Conservation (phyloP, 2,888 invertebrate genomes). For the Napeogenes sylphis region DNA sequence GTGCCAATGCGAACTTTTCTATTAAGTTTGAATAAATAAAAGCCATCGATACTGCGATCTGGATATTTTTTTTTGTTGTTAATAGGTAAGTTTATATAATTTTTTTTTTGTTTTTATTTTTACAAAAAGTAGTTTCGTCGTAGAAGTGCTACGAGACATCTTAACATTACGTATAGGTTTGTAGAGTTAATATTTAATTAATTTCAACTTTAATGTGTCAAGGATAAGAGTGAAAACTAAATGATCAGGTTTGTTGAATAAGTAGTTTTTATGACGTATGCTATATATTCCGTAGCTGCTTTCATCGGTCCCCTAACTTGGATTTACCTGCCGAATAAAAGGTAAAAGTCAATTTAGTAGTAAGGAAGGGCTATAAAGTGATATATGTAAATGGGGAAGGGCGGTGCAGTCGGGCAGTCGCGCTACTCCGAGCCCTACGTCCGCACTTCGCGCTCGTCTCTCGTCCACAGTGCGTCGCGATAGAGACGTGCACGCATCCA, state of each 20-base stretch:
- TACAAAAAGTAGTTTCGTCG: constrained; percentile 24
- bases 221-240: constrained; percentile 15
- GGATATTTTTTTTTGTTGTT: constrained; percentile 39
- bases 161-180: constrained; percentile 15
- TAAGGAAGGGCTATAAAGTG: constrained; percentile 71
- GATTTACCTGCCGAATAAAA: constrained; percentile 75
- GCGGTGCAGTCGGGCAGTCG: constrained; percentile 64
- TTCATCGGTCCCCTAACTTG: constrained; percentile 69
- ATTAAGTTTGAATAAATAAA: constrained; percentile 30
- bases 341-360: constrained; percentile 75
- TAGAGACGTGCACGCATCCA: constrained; percentile 37
- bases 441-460: constrained; percentile 40
- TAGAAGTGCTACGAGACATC: constrained; percentile 44
- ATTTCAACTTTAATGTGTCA: constrained; percentile 16
- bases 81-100: constrained; percentile 39
- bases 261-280: constrained; percentile 33
- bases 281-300: constrained; percentile 52
- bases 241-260: constrained; percentile 30
- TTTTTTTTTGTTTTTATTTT: constrained; percentile 26
- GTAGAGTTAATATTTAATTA: constrained; percentile 17
- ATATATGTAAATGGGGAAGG: constrained; percentile 74
- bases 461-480: constrained; percentile 39
- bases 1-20: constrained; percentile 59
- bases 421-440: constrained; percentile 49
- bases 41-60: constrained; percentile 31